phyloP scores from a whole-genome alignment of 1,140 invertebrate genomes.

The Bombus sylvicola region DNA sequence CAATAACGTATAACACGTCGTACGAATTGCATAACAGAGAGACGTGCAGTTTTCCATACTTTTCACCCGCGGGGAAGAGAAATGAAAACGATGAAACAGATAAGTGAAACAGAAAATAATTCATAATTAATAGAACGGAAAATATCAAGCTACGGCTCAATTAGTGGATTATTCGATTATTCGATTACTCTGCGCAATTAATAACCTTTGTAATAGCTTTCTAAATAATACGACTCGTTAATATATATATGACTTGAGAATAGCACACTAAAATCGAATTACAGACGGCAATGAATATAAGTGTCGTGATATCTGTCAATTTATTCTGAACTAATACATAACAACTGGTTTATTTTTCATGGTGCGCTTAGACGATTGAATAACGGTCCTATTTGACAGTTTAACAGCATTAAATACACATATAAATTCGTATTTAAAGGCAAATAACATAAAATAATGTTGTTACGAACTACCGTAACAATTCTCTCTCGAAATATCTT shows the following conservation, averaged over 20 bases:
- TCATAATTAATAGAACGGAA: not conserved
- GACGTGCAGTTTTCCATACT: not conserved
- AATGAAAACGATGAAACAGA: not conserved
- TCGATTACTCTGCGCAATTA: not conserved
- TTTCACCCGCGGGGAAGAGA: not conserved
- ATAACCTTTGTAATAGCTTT: not conserved
- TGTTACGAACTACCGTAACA: not conserved
- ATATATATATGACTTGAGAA: not conserved
- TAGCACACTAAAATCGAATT: not conserved
- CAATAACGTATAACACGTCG: constrained; percentile 30
- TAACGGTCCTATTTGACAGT: not conserved
- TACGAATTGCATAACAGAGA: not conserved
- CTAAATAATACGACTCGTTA: not conserved
- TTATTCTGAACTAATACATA: not conserved
- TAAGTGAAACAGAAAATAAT: not conserved
- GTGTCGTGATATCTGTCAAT: not conserved
- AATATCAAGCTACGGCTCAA: not conserved
- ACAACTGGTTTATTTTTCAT: not conserved
- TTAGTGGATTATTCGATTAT: not conserved
- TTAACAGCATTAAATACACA: not conserved
- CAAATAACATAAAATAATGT: not conserved
- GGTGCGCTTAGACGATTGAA: not conserved
- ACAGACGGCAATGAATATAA: not conserved
- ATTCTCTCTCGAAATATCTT: not conserved
- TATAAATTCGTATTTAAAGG: not conserved